Base-by-base conservation (phyloP, 1,140 invertebrate genomes). In the Danaus plexippus region DNA sequence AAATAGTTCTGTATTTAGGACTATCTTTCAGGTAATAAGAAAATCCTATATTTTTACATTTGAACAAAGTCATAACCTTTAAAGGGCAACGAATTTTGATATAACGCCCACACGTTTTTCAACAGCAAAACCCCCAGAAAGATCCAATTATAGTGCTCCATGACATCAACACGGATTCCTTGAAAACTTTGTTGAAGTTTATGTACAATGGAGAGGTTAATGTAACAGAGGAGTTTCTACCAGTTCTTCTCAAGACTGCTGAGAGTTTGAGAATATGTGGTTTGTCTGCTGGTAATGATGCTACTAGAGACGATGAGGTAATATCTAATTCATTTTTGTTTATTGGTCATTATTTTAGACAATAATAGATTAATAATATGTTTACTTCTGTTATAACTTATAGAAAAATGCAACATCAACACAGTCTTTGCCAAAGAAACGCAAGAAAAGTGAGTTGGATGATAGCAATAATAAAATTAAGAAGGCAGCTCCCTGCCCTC, bases 181-280 rank as follows among this genome's bases (percentile, higher is more conserved):
- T 92, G 42, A 87, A 89, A 66, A 89, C 89, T 53, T 66, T 92
- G 18, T 76, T 92, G 49, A 88, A 88, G 64, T 92, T 91, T 77
- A 91, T 92, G 77, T 92, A 92, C 59, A 91, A 90, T 66, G 91
- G 91, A 11, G 91, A 92, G 73, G 90, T 92, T 4, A 91, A 91
- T 79, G 91, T 92, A 13, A 90, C 90, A 47, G 90, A 92, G 56
- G 89, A 91, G 60, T 90, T 90, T 73, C 77, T 92, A 56, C 89
- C 90, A 15, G 81, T 89, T 9, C 73, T 92, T 1, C 73, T 92
- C 45, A 90, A 90, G 69, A 90, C 91, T 43, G 91, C 91, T 8
- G 90, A 91, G 67, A 89, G 89, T 0, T 67, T 92, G 13, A 89
- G 91, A 70, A 91, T 92, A 56, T 89, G 90, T 68, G 91, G 91